Percentiles rank a stretch among this genome's conserved stretches.
Evolutionary conservation across 2,888 invertebrate species (phyloP).

Genomic region (Clunio marinus): DNA sequence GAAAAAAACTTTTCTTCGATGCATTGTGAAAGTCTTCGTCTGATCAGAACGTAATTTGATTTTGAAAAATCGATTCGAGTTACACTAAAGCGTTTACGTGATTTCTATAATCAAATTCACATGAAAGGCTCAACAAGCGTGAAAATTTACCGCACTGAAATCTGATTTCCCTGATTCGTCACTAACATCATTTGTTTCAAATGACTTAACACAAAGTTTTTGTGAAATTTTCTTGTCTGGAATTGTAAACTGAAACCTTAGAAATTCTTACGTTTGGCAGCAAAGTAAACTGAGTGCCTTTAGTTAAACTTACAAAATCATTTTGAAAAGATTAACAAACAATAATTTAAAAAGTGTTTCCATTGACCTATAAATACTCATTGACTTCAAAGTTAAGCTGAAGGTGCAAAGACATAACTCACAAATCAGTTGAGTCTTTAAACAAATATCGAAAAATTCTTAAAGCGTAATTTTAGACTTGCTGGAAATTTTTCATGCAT

Average conservation of each 20-base stretch:
- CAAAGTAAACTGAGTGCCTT: not conserved
- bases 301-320: too few relatives aligned
- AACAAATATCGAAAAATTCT: not conserved
- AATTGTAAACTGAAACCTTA: not conserved
- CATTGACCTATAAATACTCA: constrained; percentile 1
- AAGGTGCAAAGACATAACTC: not conserved
- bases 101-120: constrained; percentile 32
- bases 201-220: not conserved
- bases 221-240: not conserved
- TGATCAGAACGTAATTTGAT: constrained; percentile 29
- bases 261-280: not conserved
- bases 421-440: too few relatives aligned
- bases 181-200: constrained; percentile 2
- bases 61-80: constrained; percentile 11
- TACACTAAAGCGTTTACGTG: constrained; percentile 25
- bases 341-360: not conserved
- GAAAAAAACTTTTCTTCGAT: constrained; percentile 1
- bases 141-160: constrained; percentile 4
- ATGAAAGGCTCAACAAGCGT: constrained; percentile 20
- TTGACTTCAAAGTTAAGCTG: not conserved
- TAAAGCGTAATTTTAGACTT: not conserved
- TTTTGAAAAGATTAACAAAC: not conserved
- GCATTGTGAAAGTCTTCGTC: not conserved
- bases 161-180: constrained; percentile 15
- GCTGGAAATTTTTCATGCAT: constrained; percentile 20